Base-by-base conservation (phyloP, 2,797 vertebrate species). In the Gymnothorax reevesii region DNA sequence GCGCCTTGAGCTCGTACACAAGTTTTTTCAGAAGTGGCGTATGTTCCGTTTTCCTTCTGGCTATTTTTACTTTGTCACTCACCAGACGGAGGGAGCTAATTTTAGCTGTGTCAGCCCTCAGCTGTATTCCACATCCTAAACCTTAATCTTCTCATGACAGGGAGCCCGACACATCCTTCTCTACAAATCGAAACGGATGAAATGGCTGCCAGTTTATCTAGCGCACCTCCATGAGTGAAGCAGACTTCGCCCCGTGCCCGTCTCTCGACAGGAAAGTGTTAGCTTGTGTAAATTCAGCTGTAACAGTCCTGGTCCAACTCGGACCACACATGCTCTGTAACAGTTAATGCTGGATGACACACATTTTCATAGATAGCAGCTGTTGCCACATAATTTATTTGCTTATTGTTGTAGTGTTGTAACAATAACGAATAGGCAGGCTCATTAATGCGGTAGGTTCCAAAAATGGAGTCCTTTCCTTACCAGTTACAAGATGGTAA, bases 81-180 rank as follows among this genome's bases (percentile, higher is more conserved):
- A 88, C 87, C 91, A 86, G 92, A 33, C 89, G 89, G 88, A 84
- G 17, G 52, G 10, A 89, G 93, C 93, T 94, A 92, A 95, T 92
- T 94, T 94, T 94, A 95, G 94, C 92, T 85, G 90, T 84, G 92
- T 94, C 93, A 94, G 92, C 90, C 92, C 92, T 90, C 89, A 86
- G 92, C 92, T 90, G 87, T 33, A 85, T 89, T 91, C 92, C 93
- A 89, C 89, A 88, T 90, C 86, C 87, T 87, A 86, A 90, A 91
- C 92, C 87, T 57, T 94, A 90, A 93, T 92, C 91, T 91, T 89
- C 82, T 79, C 84, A 52, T 88, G 83, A 84, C 90, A 91, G 93
- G 89, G 90, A 66, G 87, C 75, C 89, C 64, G 54, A 86, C 6
- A 57, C 82, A 8, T 20, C 88, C 22, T n/a, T n/a, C 90, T 90